Evolutionary conservation across 2,797 vertebrate species (phyloP).

Genomic region (Lagorchestes hirsutus): DNA sequence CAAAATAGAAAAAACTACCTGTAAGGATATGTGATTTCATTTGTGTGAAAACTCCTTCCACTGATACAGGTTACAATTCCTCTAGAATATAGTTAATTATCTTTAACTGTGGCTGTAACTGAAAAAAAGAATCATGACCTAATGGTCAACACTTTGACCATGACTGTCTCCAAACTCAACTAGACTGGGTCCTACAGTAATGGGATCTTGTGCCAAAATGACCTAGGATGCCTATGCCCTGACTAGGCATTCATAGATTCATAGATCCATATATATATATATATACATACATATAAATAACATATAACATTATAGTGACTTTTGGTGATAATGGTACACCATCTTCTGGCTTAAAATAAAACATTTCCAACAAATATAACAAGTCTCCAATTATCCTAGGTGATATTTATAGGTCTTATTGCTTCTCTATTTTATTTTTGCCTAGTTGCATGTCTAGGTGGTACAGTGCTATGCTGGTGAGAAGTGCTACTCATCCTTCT

Average conservation of each 20-base stretch:
- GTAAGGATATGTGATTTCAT: neutral
- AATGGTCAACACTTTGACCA: neutral
- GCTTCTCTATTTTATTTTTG: neutral
- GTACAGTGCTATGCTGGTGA: neutral
- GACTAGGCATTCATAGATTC: neutral
- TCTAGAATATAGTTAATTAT: neutral
- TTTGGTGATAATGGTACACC: neutral
- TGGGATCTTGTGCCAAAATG: neutral
- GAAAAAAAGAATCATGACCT: neutral
- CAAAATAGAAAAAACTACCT: neutral
- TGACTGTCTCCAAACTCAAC: neutral
- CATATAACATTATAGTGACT: neutral
- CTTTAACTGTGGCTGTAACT: neutral
- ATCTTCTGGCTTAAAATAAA: neutral
- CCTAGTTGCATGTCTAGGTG: neutral
- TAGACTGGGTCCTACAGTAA: neutral
- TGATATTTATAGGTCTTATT: neutral
- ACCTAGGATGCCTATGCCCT: neutral
- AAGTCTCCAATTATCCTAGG: neutral
- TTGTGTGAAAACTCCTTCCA: neutral
- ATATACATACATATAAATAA: no score
- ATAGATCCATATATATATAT: neutral
- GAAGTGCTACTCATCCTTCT: neutral
- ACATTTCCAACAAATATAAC: neutral
- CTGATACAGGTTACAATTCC: neutral